Conservation (phyloP, 2,888 invertebrate genomes). For the Noctua janthina region DNA sequence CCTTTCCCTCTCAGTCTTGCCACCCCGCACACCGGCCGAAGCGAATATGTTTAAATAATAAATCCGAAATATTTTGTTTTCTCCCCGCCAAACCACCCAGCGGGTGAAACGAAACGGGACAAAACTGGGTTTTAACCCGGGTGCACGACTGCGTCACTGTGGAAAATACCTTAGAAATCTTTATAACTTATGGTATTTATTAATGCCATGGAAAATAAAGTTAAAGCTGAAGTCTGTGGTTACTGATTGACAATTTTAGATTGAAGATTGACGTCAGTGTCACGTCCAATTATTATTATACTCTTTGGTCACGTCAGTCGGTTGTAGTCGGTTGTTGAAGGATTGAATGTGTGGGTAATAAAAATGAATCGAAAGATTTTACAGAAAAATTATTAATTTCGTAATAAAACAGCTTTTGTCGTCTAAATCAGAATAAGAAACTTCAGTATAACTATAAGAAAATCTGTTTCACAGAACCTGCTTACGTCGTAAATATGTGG, state of each 20-base stretch:
- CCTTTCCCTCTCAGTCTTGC: too few relatives aligned
- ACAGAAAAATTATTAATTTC: constrained; percentile 4
- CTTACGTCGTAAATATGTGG: constrained; percentile 78
- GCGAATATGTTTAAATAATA: too few relatives aligned
- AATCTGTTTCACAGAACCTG: not conserved
- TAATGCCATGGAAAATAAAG: not conserved
- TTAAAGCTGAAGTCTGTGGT: not conserved
- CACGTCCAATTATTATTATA: too few relatives aligned
- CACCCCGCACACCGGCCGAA: too few relatives aligned
- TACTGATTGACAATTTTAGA: not conserved
- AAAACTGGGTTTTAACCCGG: too few relatives aligned
- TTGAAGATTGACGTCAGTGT: not conserved
- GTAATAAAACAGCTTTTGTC: not conserved
- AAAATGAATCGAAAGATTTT: not conserved
- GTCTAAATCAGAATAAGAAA: not conserved
- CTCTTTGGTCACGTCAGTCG: too few relatives aligned
- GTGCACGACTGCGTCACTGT: not conserved
- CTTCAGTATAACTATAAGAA: too few relatives aligned
- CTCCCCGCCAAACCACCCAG: too few relatives aligned
- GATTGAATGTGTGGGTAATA: not conserved
- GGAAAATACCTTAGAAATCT: not conserved
- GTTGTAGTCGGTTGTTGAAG: not conserved
- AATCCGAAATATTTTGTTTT: too few relatives aligned
- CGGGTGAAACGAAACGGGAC: too few relatives aligned
- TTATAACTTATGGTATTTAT: not conserved